Conservation (phyloP, 2,113 vertebrate species). For the Onychostoma macrolepis region DNA sequence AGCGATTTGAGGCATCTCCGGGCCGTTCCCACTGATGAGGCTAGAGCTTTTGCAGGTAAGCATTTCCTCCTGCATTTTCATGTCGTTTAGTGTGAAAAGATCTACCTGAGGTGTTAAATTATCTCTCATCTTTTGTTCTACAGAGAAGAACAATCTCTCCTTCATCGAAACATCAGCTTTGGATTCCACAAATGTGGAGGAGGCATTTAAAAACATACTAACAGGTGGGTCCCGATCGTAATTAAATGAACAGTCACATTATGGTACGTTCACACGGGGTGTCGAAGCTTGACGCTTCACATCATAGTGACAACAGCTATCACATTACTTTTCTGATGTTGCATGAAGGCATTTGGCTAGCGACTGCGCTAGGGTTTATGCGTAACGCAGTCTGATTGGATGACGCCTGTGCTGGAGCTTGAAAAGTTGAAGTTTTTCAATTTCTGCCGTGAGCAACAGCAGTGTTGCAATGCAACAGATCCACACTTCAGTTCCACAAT, state of each 20-base stretch:
- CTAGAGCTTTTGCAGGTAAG: slow-evolving; percentile 89
- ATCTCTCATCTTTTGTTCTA: slow-evolving; percentile 36
- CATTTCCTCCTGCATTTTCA: not conserved
- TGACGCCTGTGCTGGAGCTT: not conserved
- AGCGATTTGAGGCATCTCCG: slow-evolving; percentile 92
- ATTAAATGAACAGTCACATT: not conserved
- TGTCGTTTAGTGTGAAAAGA: not conserved
- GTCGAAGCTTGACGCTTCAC: no score
- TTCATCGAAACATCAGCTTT: slow-evolving; percentile 98
- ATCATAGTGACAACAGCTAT: no score
- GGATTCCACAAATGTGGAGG: slow-evolving; percentile 97
- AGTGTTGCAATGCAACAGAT: no score
- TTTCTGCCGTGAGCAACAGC: no score
- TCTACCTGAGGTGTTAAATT: accelerated
- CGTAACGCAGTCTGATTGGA: not conserved
- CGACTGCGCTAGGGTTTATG: not conserved
- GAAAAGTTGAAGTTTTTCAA: no score
- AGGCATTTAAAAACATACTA: slow-evolving; percentile 97
- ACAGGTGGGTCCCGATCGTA: slow-evolving; percentile 78
- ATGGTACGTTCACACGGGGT: no score
- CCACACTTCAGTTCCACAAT: no score
- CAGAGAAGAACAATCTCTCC: slow-evolving; percentile 97
- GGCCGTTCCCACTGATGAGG: slow-evolving; percentile 93
- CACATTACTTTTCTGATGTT: no score
- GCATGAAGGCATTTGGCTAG: no score